Conservation (phyloP, 2,113 vertebrate genomes). For the Mandrillus leucophaeus region DNA sequence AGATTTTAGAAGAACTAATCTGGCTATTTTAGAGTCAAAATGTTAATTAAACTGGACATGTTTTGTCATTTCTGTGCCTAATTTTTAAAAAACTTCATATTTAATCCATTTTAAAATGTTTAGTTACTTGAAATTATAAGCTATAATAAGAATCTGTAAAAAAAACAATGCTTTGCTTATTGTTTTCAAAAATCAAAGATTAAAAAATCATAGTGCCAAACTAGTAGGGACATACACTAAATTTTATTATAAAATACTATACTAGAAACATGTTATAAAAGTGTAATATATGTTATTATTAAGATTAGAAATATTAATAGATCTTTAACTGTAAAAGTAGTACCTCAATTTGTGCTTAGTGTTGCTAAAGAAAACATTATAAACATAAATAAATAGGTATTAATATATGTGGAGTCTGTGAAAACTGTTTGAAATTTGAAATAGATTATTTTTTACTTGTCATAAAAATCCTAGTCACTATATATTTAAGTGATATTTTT, state of each 20-base stretch:
- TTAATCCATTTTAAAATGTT: background rate
- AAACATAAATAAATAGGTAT: background rate
- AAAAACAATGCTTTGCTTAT: background rate
- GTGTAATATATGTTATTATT: background rate
- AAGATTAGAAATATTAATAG: background rate
- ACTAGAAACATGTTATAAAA: background rate
- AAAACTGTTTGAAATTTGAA: background rate
- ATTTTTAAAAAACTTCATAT: background rate
- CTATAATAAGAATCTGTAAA: background rate
- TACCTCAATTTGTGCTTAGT: background rate
- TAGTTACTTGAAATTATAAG: background rate
- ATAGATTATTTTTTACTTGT: background rate
- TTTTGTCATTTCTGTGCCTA: background rate
- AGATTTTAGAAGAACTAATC: background rate
- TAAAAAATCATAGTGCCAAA: background rate
- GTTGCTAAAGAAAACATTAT: slow-evolving; percentile 2
- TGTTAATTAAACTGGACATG: background rate
- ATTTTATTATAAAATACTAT: slow-evolving; percentile 27
- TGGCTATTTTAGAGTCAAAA: background rate
- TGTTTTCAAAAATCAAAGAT: slow-evolving; percentile 28
- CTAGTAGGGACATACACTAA: background rate
- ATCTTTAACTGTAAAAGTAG: background rate
- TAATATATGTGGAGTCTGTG: background rate
- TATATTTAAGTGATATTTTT: background rate
- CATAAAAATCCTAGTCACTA: background rate